phyloP scores from a whole-genome alignment of 2,113 vertebrate genomes.

The Ascaphus truei region DNA sequence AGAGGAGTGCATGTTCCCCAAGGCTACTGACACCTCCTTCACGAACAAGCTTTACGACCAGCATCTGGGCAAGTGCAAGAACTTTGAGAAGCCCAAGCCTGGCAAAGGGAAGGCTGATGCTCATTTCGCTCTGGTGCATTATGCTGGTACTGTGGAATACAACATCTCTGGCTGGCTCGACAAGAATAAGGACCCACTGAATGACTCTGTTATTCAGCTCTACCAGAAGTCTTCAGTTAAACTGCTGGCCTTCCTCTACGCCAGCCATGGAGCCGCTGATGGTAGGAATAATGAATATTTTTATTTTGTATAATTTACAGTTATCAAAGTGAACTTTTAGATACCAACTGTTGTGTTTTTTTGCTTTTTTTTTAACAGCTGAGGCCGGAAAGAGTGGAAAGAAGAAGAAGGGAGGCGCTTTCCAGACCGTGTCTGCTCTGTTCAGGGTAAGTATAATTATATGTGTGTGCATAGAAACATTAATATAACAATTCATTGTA shows the following conservation, averaged over 20 bases:
- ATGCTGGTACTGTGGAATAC: slow-evolving; percentile 52
- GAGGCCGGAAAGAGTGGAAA: slow-evolving; percentile 67
- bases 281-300: slow-evolving; percentile 41
- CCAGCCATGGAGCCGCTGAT: slow-evolving; percentile 58
- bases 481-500: too few relatives aligned
- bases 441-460: slow-evolving; percentile 67
- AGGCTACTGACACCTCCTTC: slow-evolving; percentile 35
- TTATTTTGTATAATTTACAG: not conserved
- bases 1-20: slow-evolving; percentile 47
- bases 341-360: not conserved
- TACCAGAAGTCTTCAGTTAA: slow-evolving; percentile 72
- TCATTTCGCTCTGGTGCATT: slow-evolving; percentile 33
- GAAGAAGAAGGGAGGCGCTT: slow-evolving; percentile 91
- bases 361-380: slow-evolving; percentile 45
- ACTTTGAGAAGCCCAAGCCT: slow-evolving; percentile 41
- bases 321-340: not conserved
- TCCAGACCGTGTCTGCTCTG: slow-evolving; percentile 83
- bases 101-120: slow-evolving; percentile 40
- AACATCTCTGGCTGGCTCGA: slow-evolving; percentile 69
- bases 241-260: slow-evolving; percentile 67
- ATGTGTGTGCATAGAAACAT: too few relatives aligned
- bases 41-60: slow-evolving; percentile 42
- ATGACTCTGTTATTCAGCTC: slow-evolving; percentile 72
- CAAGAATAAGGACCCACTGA: slow-evolving; percentile 78
- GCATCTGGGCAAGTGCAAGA: slow-evolving; percentile 42